Base-by-base conservation (phyloP, 2,888 invertebrate genomes). In the Drosophila leonis region DNA sequence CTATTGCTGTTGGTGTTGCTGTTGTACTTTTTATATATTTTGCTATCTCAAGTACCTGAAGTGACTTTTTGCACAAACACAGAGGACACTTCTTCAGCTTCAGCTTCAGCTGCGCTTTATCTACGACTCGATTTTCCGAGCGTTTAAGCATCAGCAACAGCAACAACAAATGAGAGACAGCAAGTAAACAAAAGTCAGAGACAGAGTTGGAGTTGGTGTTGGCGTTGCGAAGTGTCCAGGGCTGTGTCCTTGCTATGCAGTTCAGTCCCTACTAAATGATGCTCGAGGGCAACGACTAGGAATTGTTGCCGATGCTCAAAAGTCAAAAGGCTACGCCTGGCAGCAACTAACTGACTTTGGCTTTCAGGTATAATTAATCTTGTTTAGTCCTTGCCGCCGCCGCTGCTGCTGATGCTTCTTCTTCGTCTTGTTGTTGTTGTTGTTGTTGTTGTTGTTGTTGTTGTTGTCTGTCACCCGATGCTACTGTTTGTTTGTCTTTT, bases 321-420 rank as follows among this genome's bases (percentile, higher is more conserved):
- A 87, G 86, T 82, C 88, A 82, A 90, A 86, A 90, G 86, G 84
- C 88, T 78, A 88, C 73, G 78, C 74, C 78, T 70, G 83, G 74
- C 80, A 72, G 81, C 88, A 69, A 83, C 75, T 82, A 76, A 80
- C 83, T 80, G 82, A 82, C 81, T 82, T 83, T 82, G 79, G 80
- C 85, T 89, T 91, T 87, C 90, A 91, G 90, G 85, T 92, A 90
- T 91, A 92, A 91, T 92, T 92, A 91, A 92, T 91, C 91, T 91
- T 92, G 89, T 92, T 91, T 91, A 90, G 85, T 78, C 76, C 65
- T 65, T 75, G 55, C 49, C 59, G 37, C 54, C 41, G 54, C 65
- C 42, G 57, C 62, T 67, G 65, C 51, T 60, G 46, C 35, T 60
- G 6, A 2, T 60, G 37, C 44, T 65, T 33, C 39, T 56, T 9